Base-by-base conservation (phyloP, 1,140 invertebrate genomes). In the Nebria ingens region DNA sequence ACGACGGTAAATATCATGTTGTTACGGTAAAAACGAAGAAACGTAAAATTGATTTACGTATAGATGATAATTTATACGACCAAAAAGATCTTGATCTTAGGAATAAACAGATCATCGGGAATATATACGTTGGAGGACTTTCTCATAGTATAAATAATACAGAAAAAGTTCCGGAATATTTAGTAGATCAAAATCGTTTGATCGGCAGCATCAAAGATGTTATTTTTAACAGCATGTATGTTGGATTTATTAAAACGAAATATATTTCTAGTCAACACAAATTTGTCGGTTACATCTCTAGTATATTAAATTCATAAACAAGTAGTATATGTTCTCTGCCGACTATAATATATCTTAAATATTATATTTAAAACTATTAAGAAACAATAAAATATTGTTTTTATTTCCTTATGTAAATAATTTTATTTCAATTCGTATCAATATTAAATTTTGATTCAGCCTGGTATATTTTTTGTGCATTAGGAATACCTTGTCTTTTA, bases 141-240 rank as follows among this genome's bases (percentile, higher is more conserved):
- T 81, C 80, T 1, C 58, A 68, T 15, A 68, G 73, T 45, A 74
- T 79, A 12, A 74, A 76, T 53, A 73, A 75, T 38, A 73, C 73
- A 6, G 75, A 75, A 23, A 75, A 80, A 67, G 74, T 19, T 29
- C 6, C 4, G 13, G 4, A 29, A 34, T 19, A 22, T 11, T 34
- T 25, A 17, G 19, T 29, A 55, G 75, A 76, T 50, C 69, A 87
- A 4, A 75, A 77, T n/a, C n/a, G n/a, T n/a, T n/a, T n/a, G n/a
- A n/a, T n/a, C 54, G 91, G 91, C 21, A 83, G 86, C 3, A 84
- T 94, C 19, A 83, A 82, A 61, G 87, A 94, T 72, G 79, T 86
- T 15, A 82, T 89, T 54, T 83, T 91, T 57, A 87, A 90, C 65
- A 82, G 89, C 59, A 75, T 80, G 85, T 87, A 73, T 77, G 79